phyloP scores from a whole-genome alignment of 2,113 vertebrate genomes.

The Erythrocercus mccallii region DNA sequence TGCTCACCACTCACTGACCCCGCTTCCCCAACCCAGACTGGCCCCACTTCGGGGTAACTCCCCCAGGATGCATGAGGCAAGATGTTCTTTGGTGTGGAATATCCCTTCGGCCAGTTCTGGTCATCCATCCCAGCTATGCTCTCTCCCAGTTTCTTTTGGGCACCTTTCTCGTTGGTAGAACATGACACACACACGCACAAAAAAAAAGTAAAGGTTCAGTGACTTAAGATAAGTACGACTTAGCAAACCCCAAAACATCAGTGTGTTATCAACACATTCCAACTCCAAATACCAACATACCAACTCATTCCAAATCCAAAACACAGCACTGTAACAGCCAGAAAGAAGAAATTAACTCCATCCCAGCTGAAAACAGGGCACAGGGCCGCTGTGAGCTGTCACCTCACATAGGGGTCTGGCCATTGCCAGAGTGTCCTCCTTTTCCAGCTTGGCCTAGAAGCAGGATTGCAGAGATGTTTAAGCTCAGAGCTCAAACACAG shows the following conservation, averaged over 20 bases:
- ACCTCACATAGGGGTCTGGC: rapidly evolving
- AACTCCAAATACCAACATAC: too few relatives aligned
- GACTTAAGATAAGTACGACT: not conserved
- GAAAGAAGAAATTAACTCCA: not conserved
- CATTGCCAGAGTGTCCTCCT: rapidly evolving
- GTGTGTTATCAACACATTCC: not conserved
- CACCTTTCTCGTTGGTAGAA: not conserved
- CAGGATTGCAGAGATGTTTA: not conserved
- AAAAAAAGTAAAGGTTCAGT: too few relatives aligned
- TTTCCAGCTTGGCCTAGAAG: not conserved
- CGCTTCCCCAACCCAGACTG: not conserved
- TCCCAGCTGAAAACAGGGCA: not conserved
- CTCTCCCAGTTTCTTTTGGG: not conserved
- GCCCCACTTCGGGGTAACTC: not conserved
- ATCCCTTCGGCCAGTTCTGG: too few relatives aligned
- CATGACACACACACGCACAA: too few relatives aligned
- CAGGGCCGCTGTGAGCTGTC: rapidly evolving
- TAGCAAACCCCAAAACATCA: not conserved
- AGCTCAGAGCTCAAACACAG: not conserved
- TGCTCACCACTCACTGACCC: not conserved
- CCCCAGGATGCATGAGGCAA: too few relatives aligned
- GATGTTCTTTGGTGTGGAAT: not conserved
- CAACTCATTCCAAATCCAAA: not conserved
- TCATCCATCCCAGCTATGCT: not conserved
- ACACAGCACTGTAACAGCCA: not conserved